These are phyloP conservation scores for Ornithorhynchus anatinus DNA, from an alignment of 2,113 vertebrate genomes.

Conservation along the genomic window DNA sequence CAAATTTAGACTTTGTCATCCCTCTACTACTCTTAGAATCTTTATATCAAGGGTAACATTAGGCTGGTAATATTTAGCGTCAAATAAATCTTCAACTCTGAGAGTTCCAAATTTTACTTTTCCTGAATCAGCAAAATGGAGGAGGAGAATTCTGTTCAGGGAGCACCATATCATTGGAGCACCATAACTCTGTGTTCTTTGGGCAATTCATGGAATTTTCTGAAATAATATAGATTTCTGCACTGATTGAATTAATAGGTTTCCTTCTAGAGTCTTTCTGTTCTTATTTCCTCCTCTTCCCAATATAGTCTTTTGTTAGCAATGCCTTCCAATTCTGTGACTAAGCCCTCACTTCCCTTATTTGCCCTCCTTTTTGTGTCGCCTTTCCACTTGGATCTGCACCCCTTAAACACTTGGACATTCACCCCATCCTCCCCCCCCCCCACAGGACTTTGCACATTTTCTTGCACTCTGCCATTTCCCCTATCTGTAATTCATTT, in stretches of 20 bases:
- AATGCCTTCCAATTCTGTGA: too few species aligned
- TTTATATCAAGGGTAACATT: neutral
- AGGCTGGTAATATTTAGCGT: neutral
- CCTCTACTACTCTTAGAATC: neutral
- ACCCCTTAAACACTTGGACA: too few species aligned
- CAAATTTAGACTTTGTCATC: neutral
- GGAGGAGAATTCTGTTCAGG: conserved; percentile 32
- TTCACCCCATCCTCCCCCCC: too few species aligned
- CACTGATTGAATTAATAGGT: conserved; percentile 49
- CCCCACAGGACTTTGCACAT: too few species aligned
- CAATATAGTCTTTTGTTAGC: neutral
- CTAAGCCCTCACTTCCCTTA: too few species aligned
- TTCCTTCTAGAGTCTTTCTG: conserved; percentile 29
- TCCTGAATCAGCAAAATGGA: conserved; percentile 17
- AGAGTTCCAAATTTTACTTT: conserved; percentile 2
- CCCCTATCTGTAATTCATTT: too few species aligned
- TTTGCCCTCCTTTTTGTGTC: too few species aligned
- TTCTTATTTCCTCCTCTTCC: conserved; percentile 21
- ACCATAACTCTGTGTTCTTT: conserved; percentile 55
- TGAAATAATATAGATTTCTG: conserved; percentile 37
- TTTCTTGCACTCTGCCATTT: too few species aligned
- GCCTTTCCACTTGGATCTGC: too few species aligned
- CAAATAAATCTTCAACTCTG: conserved; percentile 6
- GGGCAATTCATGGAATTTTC: conserved; percentile 63
- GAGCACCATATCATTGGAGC: conserved; percentile 48